phyloP scores from a whole-genome alignment of 2,888 invertebrate species.

The Oscheius sp. region DNA sequence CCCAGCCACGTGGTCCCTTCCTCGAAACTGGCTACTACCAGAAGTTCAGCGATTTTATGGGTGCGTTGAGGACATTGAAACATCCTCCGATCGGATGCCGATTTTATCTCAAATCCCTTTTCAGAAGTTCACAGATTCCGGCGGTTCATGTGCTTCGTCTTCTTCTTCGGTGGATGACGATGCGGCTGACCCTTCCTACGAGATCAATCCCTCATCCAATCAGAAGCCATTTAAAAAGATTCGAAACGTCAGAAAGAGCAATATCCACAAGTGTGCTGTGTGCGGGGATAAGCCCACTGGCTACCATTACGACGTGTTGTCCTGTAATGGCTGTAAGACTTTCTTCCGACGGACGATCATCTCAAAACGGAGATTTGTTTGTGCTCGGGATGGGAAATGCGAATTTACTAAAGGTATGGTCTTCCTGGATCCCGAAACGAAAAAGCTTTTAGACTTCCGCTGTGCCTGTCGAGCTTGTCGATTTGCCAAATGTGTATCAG shows the following conservation, averaged over 20 bases:
- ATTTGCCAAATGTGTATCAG: constrained; percentile 55
- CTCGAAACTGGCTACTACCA: not conserved
- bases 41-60: too few species aligned
- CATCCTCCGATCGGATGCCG: too few species aligned
- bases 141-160: constrained; percentile 14
- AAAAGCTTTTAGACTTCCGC: constrained; percentile 43
- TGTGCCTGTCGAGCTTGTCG: constrained; percentile 62
- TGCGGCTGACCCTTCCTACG: constrained; percentile 8
- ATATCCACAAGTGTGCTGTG: constrained; percentile 57
- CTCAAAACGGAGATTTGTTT: constrained; percentile 47
- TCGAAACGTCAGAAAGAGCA: constrained; percentile 59
- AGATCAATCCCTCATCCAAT: not conserved
- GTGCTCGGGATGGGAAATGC: constrained; percentile 57
- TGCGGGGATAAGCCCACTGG: constrained; percentile 66
- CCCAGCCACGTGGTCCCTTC: too few species aligned
- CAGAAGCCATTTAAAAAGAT: constrained; percentile 48
- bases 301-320: constrained; percentile 62
- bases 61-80: too few species aligned
- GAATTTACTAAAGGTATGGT: constrained; percentile 49
- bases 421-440: too few species aligned
- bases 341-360: constrained; percentile 61
- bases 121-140: not conserved
- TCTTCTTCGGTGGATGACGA: constrained; percentile 19
- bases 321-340: constrained; percentile 66
- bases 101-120: not conserved